phyloP scores from a whole-genome alignment of 2,113 vertebrate species.

The Pelodiscus sinensis region DNA sequence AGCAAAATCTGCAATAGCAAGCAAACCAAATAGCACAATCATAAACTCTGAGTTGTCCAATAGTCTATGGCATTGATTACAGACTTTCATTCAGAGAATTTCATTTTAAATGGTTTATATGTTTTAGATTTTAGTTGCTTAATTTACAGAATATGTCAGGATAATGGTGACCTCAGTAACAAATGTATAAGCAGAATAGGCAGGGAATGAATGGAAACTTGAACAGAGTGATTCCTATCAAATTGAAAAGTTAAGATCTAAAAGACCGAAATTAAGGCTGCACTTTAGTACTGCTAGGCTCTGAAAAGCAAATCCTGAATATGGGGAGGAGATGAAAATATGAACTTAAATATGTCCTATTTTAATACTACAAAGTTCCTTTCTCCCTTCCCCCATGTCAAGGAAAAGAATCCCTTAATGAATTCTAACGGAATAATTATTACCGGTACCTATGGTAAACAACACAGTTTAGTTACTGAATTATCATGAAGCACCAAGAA shows the following conservation, averaged over 20 bases:
- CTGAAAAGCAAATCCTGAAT: background rate
- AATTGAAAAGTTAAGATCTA: background rate
- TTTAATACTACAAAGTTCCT: background rate
- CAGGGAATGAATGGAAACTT: background rate
- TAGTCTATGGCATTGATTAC: background rate
- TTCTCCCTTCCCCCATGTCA: background rate
- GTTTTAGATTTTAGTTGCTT: background rate
- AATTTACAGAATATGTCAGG: background rate
- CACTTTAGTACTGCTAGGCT: background rate
- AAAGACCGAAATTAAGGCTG: background rate
- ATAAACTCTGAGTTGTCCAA: background rate
- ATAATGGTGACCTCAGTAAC: background rate
- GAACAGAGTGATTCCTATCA: background rate
- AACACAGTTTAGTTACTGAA: background rate
- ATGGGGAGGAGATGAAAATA: background rate
- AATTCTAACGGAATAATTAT: background rate
- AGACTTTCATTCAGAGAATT: background rate
- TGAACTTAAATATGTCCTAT: background rate
- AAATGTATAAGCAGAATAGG: too few relatives aligned
- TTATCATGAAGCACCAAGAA: background rate
- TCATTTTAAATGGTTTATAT: background rate
- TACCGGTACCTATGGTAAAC: background rate
- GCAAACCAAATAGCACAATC: background rate
- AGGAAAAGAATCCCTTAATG: background rate
- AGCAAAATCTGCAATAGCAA: background rate